Percentiles rank a stretch among this genome's conserved stretches.
Conservation (phyloP, 2,888 invertebrate genomes). For the Hermodice carunculata region DNA sequence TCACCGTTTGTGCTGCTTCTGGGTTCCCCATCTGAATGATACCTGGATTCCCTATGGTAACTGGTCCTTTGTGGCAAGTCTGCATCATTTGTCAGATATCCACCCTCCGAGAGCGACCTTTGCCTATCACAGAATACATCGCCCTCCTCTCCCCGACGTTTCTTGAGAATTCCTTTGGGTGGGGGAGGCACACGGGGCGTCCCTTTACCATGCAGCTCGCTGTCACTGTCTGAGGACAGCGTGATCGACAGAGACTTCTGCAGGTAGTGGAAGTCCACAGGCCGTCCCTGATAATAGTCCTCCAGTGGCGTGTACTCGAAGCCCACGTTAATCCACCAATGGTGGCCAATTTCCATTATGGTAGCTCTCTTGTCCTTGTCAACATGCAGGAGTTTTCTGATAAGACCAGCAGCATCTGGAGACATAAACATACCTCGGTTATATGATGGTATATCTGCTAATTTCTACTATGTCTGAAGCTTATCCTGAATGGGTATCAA, state of each 20-base stretch:
- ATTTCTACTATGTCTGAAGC: neutral
- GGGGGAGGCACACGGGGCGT: neutral
- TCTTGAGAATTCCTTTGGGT: conserved; percentile 36
- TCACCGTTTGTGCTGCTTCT: too few relatives aligned
- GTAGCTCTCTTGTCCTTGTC: conserved; percentile 90
- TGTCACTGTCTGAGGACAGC: conserved; percentile 24
- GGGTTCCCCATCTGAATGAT: too few relatives aligned
- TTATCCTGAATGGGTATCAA: too few relatives aligned
- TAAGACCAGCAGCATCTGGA: conserved; percentile 92
- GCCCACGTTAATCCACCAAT: conserved; percentile 93
- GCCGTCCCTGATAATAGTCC: conserved; percentile 17
- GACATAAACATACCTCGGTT: conserved; percentile 25
- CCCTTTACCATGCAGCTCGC: conserved; percentile 8
- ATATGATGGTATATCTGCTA: too few relatives aligned
- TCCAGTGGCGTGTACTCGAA: conserved; percentile 52
- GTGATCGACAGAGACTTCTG: conserved; percentile 7
- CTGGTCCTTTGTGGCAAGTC: too few relatives aligned
- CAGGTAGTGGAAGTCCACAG: conserved; percentile 16
- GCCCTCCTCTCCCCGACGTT: neutral
- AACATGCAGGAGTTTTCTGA: conserved; percentile 94
- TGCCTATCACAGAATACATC: neutral
- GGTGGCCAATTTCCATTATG: conserved; percentile 93
- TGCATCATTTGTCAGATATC: too few relatives aligned
- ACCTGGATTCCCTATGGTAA: too few relatives aligned
- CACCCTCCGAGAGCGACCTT: neutral